Evolutionary conservation across 1,140 invertebrate species (phyloP).

Genomic region (Ips typographus): DNA sequence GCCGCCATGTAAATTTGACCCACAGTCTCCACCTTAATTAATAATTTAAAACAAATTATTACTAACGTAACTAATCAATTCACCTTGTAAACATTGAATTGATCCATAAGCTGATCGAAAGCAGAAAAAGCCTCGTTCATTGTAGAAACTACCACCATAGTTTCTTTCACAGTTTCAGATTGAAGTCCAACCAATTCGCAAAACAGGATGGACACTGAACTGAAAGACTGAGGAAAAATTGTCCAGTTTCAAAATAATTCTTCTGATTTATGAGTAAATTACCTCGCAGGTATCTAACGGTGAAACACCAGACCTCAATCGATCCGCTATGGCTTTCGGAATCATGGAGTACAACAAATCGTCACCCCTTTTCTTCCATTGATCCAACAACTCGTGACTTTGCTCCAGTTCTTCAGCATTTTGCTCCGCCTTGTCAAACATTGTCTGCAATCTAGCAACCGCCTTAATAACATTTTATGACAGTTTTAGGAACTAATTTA

Average conservation of each 20-base stretch:
- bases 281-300: slow-evolving; percentile 77
- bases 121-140: slow-evolving; percentile 83
- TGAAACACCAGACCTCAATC: slow-evolving; percentile 69
- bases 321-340: slow-evolving; percentile 73
- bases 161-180: slow-evolving; percentile 66
- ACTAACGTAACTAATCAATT: neutral
- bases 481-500: slow-evolving; percentile 43
- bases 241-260: slow-evolving; percentile 6
- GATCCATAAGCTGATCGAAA: slow-evolving; percentile 76
- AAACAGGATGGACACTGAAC: slow-evolving; percentile 63
- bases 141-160: slow-evolving; percentile 77
- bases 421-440: slow-evolving; percentile 79
- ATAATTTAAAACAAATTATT: neutral
- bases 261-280: slow-evolving; percentile 2
- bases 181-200: slow-evolving; percentile 63
- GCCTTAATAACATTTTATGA: neutral
- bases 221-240: slow-evolving; percentile 58
- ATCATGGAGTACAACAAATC: slow-evolving; percentile 93
- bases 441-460: slow-evolving; percentile 66
- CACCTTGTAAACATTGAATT: slow-evolving; percentile 81
- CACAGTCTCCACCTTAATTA: slow-evolving; percentile 77
- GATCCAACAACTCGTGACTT: slow-evolving; percentile 70
- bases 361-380: slow-evolving; percentile 84
- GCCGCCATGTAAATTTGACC: slow-evolving; percentile 86
- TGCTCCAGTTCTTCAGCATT: slow-evolving; percentile 72